Conservation (phyloP, 2,888 invertebrate genomes). For the Yponomeuta malinellus region DNA sequence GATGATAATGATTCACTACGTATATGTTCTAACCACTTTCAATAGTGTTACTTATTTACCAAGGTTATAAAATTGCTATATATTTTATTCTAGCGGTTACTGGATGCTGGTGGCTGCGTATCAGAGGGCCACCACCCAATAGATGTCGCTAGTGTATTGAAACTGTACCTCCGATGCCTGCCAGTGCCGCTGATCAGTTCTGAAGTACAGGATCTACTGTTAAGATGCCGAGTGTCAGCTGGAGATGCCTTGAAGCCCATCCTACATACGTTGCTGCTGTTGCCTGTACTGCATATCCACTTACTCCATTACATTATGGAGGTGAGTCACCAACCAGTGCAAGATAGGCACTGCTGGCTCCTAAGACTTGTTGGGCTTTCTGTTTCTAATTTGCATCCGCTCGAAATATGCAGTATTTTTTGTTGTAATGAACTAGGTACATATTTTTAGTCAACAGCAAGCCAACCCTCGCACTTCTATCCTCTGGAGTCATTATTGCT, state of each 20-base stretch:
- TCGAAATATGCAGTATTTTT: too few species aligned
- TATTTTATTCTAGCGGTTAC: conserved; percentile 61
- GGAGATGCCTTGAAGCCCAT: conserved; percentile 79
- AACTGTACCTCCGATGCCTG: conserved; percentile 88
- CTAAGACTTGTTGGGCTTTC: too few species aligned
- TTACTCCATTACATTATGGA: conserved; percentile 89
- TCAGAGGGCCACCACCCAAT: conserved; percentile 84
- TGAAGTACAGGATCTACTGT: conserved; percentile 86
- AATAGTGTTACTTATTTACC: not conserved
- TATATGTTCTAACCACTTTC: not conserved
- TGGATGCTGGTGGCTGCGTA: conserved; percentile 83
- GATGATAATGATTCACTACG: too few species aligned
- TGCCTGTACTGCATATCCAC: conserved; percentile 86
- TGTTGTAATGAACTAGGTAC: too few species aligned
- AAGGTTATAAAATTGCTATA: too few species aligned
- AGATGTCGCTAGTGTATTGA: conserved; percentile 90
- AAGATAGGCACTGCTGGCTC: too few species aligned
- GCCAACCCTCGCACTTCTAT: too few species aligned
- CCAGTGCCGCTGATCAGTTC: conserved; percentile 87
- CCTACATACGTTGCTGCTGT: conserved; percentile 80
- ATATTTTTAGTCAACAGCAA: too few species aligned
- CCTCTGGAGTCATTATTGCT: too few species aligned
- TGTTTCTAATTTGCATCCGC: too few species aligned
- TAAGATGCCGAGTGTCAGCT: conserved; percentile 78
- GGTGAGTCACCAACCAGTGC: conserved; percentile 47